phyloP scores from a whole-genome alignment of 2,888 invertebrate species.

The Zelleria hepariella region DNA sequence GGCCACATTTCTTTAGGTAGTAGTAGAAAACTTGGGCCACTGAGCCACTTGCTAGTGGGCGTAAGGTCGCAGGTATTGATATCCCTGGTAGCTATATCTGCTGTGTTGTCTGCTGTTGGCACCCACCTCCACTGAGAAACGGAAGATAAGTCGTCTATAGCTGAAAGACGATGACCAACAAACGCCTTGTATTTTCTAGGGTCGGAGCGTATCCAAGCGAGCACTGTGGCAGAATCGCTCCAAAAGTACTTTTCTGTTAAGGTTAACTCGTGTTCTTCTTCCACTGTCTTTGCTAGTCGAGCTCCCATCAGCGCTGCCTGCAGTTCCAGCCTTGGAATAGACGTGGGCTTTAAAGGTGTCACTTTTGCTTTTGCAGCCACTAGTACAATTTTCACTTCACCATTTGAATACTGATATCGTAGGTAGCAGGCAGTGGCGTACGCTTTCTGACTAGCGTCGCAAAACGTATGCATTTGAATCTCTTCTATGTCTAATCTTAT shows the following conservation, averaged over 20 bases:
- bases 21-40: background rate
- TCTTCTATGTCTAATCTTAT: background rate
- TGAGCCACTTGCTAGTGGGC: background rate
- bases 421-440: constrained; percentile 12
- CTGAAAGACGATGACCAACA: background rate
- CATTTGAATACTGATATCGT: constrained; percentile 2
- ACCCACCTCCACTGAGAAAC: background rate
- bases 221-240: constrained; percentile 8
- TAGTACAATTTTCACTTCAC: constrained; percentile 4
- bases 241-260: constrained; percentile 5
- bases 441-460: constrained; percentile 11
- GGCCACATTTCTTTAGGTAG: background rate
- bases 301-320: constrained; percentile 11
- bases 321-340: constrained; percentile 9
- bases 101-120: background rate
- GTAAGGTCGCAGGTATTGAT: too few relatives aligned
- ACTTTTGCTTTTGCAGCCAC: constrained; percentile 10
- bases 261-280: constrained; percentile 8
- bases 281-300: constrained; percentile 10
- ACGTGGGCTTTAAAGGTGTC: constrained; percentile 8
- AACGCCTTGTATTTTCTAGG: constrained; percentile 1
- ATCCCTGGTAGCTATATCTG: background rate
- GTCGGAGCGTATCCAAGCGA: constrained; percentile 3
- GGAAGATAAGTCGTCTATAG: background rate
- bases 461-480: background rate